Evolutionary conservation across 2,113 vertebrate species (phyloP), one percentile per base, ranked within the genome.

Genomic region (Melospiza melodia): DNA sequence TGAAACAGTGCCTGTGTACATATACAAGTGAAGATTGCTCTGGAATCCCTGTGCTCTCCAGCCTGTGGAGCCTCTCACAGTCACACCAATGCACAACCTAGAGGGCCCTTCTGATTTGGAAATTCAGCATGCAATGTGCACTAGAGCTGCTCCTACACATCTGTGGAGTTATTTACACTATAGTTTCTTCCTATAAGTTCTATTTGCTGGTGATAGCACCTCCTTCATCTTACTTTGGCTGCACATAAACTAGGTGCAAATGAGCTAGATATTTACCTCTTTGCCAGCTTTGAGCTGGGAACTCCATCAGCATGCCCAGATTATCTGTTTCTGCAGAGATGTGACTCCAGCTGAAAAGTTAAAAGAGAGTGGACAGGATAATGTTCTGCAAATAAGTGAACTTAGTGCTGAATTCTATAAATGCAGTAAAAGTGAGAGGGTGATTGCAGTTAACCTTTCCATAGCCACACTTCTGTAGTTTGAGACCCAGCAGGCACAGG

Each of bases 1-100:
- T 58, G 39, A 85, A 90, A n/a, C 11, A 74, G 25, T 1, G 2
- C 7, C 0, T 0, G 9, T 59, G 31, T 49, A 37, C 1, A 2
- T 12, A 25, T 10, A 5, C 23, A 55, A 31, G 15, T 6, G 25
- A 7, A 66, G 58, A 51, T 33, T 73, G 41, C 51, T 65, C 46
- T 73, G 58, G 58, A 52, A 52, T 63, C 23, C 33, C 24, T 51
- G 22, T 4, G 31, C 46, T 61, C 54, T 63, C 19, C 55, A 73
- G 17, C 8, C 41, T n/a, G 10, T 49, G 51, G 19, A 37, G 10
- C 14, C 12, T 73, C 33, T 48, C 37, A 33, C 37, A 31, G 24
- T n/a, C 39, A 79, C 0, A 1, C 15, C 12, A 51, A 44, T 43
- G 39, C 37, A 63, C 15, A 48, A 23, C 22, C 61, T 39, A 12